Evolutionary conservation across 2,113 vertebrate genomes (phyloP).

Genomic region (Leucopsar rothschildi): DNA sequence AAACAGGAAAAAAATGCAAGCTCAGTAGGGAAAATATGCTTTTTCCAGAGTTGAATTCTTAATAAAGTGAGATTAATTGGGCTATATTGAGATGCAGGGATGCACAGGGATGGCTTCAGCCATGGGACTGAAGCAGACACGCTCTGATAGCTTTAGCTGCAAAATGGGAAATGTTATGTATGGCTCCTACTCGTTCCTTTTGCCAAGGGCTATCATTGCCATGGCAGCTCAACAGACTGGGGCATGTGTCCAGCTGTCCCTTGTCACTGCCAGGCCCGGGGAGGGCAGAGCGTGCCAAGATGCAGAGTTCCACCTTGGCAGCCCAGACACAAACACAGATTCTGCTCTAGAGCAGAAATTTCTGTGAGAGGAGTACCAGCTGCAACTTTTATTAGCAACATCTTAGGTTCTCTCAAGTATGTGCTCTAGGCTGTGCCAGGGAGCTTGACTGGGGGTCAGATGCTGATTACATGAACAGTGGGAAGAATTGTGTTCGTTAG

Average conservation of each 20-base stretch:
- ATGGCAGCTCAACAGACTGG: neutral
- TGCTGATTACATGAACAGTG: neutral
- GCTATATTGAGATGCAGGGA: neutral
- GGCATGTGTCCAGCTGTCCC: neutral
- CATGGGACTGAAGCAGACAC: neutral
- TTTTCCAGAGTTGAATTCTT: neutral
- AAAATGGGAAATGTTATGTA: neutral
- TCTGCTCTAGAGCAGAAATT: neutral
- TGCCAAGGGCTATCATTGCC: slow-evolving; percentile 29
- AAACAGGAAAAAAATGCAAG: neutral
- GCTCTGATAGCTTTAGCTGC: slow-evolving; percentile 12
- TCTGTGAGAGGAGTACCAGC: neutral
- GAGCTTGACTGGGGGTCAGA: neutral
- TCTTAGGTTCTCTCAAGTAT: neutral
- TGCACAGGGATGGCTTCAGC: neutral
- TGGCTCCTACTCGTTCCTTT: neutral
- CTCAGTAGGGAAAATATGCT: neutral
- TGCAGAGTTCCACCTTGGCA: neutral
- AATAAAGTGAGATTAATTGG: slow-evolving; percentile 38
- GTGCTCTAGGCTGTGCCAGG: neutral
- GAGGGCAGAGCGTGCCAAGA: neutral
- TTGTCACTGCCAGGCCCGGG: neutral
- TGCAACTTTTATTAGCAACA: neutral
- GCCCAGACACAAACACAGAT: neutral
- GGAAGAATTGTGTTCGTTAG: neutral